Conservation (phyloP, 2,888 invertebrate genomes). For the Agrotis segetum region DNA sequence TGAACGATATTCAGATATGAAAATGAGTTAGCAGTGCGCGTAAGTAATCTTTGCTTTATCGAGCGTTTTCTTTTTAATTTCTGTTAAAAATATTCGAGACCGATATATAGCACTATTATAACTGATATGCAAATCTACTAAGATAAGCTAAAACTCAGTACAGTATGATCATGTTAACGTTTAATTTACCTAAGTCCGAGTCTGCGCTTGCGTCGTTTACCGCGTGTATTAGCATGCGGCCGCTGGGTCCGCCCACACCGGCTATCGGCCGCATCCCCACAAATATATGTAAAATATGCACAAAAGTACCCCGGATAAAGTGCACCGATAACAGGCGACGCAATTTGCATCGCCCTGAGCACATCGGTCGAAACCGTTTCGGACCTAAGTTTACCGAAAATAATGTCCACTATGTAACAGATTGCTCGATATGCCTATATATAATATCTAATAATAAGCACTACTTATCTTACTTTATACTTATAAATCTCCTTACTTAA, state of each 20-base stretch:
- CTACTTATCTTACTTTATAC: slow-evolving; percentile 10
- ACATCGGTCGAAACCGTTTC: slow-evolving; percentile 77
- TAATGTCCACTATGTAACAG: slow-evolving; percentile 62
- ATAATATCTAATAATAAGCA: slow-evolving; percentile 50
- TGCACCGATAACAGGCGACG: slow-evolving; percentile 87
- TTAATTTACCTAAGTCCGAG: slow-evolving; percentile 73
- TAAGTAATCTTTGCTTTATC: background rate
- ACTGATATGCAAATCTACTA: slow-evolving; percentile 13
- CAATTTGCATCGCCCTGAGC: slow-evolving; percentile 88
- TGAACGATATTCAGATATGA: slow-evolving; percentile 51
- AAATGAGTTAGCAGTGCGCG: slow-evolving; percentile 28
- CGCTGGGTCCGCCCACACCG: slow-evolving; percentile 83
- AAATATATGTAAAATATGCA: slow-evolving; percentile 89
- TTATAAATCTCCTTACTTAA: background rate
- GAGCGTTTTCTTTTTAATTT: background rate
- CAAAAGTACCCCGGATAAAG: slow-evolving; percentile 89
- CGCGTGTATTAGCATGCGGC: slow-evolving; percentile 83
- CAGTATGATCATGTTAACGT: slow-evolving; percentile 53
- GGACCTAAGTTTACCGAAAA: slow-evolving; percentile 86
- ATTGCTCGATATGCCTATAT: slow-evolving; percentile 54
- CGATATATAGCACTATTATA: background rate
- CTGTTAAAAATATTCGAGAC: background rate
- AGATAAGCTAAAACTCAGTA: slow-evolving; percentile 43
- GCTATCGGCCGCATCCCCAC: slow-evolving; percentile 83
- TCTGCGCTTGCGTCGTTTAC: slow-evolving; percentile 75